Base-by-base conservation (phyloP, 2,113 vertebrate species). In the Cottus gobio region DNA sequence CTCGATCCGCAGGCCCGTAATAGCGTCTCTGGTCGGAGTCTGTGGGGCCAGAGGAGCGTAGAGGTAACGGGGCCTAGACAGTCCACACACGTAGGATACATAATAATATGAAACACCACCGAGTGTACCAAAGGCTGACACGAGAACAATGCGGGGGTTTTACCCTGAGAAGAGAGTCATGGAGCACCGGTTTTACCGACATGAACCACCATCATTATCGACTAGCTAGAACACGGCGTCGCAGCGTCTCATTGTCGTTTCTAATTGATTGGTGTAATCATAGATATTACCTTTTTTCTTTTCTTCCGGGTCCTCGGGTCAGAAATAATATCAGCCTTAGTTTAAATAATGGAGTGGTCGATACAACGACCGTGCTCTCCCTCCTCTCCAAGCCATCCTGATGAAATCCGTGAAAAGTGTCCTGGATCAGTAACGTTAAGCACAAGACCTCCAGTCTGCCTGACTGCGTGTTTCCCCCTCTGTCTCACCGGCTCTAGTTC, bases 371-470 rank as follows among this genome's bases (percentile, higher is more conserved):
- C 81, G 82, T 13, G 66, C 50, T 74, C 75, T 66, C 30, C 79
- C 76, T 80, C 83, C 83, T 65, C 87, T 86, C 87, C 85, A 70
- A 68, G 85, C 76, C 91, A 94, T 93, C 62, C 77, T 84, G 77
- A 65, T 73, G 54, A 68, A 77, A 90, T 79, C 73, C 71, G 62
- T n/a, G 63, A 22, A 50, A 68, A 84, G 85, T 58, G 61, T 4
- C 42, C 61, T 6, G 71, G 75, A 26, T 61, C 62, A 24, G 54
- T 16, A 28, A 57, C 54, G 54, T 57, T 28, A 3, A 63, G 46
- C 31, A 39, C 34, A 64, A 70, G 64, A 71, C 77, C 68, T 52
- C 46, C 75, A n/a, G 58, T 46, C 46, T 61, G 12, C 34, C 44
- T 64, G 64, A 44, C 83, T 85, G 80, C 64, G 36, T 64, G 76